These are phyloP conservation scores for Muntiacus muntjak DNA, from an alignment of 2,113 vertebrate species.

Conservation along the genomic window DNA sequence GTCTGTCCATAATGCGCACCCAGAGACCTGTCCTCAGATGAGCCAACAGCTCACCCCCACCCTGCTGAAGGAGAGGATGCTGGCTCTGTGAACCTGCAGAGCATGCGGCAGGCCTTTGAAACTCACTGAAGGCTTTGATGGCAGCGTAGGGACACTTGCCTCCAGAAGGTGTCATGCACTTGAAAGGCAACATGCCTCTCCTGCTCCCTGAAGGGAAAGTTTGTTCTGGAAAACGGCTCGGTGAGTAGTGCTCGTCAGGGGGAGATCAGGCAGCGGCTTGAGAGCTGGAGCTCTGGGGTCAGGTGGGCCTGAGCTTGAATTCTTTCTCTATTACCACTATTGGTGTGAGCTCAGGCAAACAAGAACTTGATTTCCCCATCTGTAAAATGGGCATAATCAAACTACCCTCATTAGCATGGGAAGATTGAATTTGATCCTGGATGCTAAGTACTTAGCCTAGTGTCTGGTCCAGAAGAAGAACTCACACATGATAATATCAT, in stretches of 20 bases:
- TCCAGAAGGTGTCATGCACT: not conserved
- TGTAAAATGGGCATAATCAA: not conserved
- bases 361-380: not conserved
- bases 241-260: not conserved
- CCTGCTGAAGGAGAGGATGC: not conserved
- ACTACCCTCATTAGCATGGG: not conserved
- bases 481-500: not conserved
- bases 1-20: not conserved
- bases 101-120: not conserved
- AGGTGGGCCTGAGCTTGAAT: not conserved
- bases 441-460: not conserved
- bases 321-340: not conserved
- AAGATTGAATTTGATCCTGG: not conserved
- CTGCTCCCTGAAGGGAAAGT: not conserved
- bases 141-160: not conserved
- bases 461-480: not conserved
- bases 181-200: not conserved
- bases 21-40: not conserved
- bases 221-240: not conserved
- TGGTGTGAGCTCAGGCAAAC: not conserved
- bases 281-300: not conserved
- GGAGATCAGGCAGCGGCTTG: no score
- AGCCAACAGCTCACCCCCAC: not conserved
- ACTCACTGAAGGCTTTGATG: not conserved
- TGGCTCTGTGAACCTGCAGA: not conserved